A percentile compares a stretch with the other conserved stretches of the same genome.
Conservation (phyloP, 2,797 vertebrate genomes). For the Rhinella marina region DNA sequence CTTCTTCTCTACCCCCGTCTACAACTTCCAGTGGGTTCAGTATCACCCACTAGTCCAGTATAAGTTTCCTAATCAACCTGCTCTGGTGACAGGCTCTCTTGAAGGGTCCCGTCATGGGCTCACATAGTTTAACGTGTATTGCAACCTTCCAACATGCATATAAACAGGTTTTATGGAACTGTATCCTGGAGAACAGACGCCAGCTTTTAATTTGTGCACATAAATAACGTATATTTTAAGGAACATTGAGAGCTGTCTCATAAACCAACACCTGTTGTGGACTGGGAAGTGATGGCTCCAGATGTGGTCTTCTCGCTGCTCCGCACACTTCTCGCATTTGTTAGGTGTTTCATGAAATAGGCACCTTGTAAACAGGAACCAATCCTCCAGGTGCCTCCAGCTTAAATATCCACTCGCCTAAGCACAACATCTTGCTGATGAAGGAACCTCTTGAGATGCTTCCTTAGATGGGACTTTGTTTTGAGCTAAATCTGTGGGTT, state of each 20-base stretch:
- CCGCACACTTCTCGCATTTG: not conserved
- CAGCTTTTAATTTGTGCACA: slow-evolving; percentile 68
- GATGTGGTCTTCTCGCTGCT: slow-evolving; percentile 30
- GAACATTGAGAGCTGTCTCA: slow-evolving; percentile 31
- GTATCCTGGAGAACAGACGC: slow-evolving; percentile 64
- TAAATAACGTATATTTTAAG: slow-evolving; percentile 61
- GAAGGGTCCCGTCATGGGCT: not conserved
- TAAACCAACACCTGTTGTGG: slow-evolving; percentile 55
- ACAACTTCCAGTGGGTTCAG: not conserved
- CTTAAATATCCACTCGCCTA: not conserved
- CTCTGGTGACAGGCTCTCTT: not conserved
- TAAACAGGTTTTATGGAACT: slow-evolving; percentile 62
- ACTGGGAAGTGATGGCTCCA: slow-evolving; percentile 21
- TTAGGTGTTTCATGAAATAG: slow-evolving; percentile 22
- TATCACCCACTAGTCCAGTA: not conserved
- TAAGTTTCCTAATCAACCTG: not conserved
- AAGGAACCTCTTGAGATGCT: not conserved
- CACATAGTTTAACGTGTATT: not conserved
- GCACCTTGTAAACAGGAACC: not conserved
- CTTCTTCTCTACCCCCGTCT: not conserved
- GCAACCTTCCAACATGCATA: slow-evolving; percentile 25
- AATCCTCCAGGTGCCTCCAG: slow-evolving; percentile 12
- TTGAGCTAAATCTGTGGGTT: not conserved
- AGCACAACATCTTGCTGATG: not conserved
- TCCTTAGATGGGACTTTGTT: not conserved